phyloP scores from a whole-genome alignment of 1,140 invertebrate genomes.

The Leptinotarsa lineolata region DNA sequence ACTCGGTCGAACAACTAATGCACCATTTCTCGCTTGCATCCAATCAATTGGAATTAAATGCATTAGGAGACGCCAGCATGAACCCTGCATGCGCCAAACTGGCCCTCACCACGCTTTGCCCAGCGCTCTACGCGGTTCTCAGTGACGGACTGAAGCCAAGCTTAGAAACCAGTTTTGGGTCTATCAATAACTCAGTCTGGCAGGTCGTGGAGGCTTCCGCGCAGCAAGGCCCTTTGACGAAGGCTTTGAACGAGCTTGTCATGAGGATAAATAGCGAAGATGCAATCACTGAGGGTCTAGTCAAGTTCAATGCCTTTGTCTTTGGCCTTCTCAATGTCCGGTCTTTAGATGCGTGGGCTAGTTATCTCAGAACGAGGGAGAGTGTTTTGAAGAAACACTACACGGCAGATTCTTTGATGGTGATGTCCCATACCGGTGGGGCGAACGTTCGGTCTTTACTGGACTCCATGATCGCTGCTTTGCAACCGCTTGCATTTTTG shows the following conservation, averaged over 20 bases:
- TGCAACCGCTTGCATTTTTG: conserved; percentile 75
- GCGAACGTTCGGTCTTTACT: conserved; percentile 67
- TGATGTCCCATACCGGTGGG: conserved; percentile 69
- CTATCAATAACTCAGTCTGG: conserved; percentile 87
- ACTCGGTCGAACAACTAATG: conserved; percentile 69
- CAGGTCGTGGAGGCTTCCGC: conserved; percentile 85
- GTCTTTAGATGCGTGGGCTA: conserved; percentile 83
- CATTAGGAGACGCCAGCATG: conserved; percentile 61
- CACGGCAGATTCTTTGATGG: conserved; percentile 69
- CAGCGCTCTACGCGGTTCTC: conserved; percentile 81
- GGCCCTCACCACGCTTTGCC: conserved; percentile 75
- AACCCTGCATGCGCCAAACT: conserved; percentile 70
- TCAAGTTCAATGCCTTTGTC: conserved; percentile 89
- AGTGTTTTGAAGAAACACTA: conserved; percentile 83
- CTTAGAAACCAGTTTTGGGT: conserved; percentile 83
- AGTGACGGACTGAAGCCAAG: conserved; percentile 80
- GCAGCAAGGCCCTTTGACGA: conserved; percentile 81
- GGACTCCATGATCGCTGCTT: conserved; percentile 72
- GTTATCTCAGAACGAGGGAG: conserved; percentile 80
- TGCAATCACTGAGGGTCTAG: conserved; percentile 78
- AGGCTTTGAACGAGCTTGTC: conserved; percentile 84
- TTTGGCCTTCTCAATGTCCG: conserved; percentile 83
- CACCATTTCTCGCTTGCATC: conserved; percentile 63
- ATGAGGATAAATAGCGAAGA: conserved; percentile 84
- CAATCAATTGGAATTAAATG: conserved; percentile 62